Base-by-base conservation (phyloP, 2,797 vertebrate genomes). In the Emys orbicularis region DNA sequence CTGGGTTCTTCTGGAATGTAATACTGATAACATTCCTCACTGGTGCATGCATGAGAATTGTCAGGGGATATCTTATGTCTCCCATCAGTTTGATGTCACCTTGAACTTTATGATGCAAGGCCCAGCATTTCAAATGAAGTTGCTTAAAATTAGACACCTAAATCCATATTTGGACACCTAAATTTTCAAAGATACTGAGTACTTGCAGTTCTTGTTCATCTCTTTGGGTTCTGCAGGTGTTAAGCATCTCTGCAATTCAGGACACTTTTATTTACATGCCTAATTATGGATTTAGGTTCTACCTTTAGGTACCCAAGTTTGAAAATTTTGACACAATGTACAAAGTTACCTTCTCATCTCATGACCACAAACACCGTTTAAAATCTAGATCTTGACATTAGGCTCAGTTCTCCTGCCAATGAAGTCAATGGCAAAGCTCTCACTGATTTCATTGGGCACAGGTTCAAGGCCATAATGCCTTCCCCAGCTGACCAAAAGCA, bases 401-500 rank as follows among this genome's bases (percentile, higher is more conserved):
- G 37, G 2, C 54, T 54, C 16, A 53, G 10, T 23, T 0, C 1
- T 4, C 5, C 2, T n/a, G 74, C 1, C 3, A 65, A 25, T 81
- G 18, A 88, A 88, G n/a, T 59, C 37, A 92, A 53, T 93, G 54
- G 47, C 19, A n/a, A 37, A 34, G 41, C 57, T 90, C 87, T 2
- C 7, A 41, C 1, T 80, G 34, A 65, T 93, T 96, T 95, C 86
- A 57, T 83, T 41, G 84, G 25, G 23, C 57, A 59, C 79, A 41
- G 34, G 27, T 5, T 94, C 80, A 52, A 12, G 54, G 50, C 61
- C 86, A 87, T 82, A 87, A 95, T 59, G 47, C 6, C 86, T 89
- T 68, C 87, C 85, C n/a, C 86, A 89, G 86, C 88, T 89, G 84
- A 88, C 74, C 86, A 76, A 86, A 95, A 93, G 49, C 88, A 85